These are phyloP conservation scores for Labeo catla DNA, from an alignment of 2,113 vertebrate species.

Conservation along the genomic window DNA sequence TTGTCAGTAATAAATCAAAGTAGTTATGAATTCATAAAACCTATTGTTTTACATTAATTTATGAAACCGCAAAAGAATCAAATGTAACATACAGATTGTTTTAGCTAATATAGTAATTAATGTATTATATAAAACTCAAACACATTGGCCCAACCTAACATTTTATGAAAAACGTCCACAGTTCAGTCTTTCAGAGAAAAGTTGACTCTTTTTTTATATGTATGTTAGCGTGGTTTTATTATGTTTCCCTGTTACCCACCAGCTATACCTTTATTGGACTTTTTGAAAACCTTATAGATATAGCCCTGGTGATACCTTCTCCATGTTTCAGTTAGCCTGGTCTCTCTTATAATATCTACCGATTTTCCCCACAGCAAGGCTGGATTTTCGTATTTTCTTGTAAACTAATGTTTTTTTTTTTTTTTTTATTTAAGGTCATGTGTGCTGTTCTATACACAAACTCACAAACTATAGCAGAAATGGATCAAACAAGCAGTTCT, in stretches of 20 bases:
- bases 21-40: background rate
- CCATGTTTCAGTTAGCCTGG: background rate
- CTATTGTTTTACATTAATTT: background rate
- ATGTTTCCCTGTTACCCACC: background rate
- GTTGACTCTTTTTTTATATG: background rate
- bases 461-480: background rate
- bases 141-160: background rate
- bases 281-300: background rate
- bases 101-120: background rate
- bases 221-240: background rate
- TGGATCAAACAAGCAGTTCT: background rate
- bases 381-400: background rate
- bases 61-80: too few relatives aligned
- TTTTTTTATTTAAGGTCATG: background rate
- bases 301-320: background rate
- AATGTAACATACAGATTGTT: too few relatives aligned
- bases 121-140: background rate
- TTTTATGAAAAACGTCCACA: background rate
- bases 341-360: background rate
- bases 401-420: background rate
- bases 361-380: background rate
- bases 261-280: background rate
- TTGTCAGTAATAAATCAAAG: background rate
- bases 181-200: background rate
- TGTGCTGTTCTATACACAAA: background rate